phyloP scores from a whole-genome alignment of 2,113 vertebrate species.

The Eleginops maclovinus region DNA sequence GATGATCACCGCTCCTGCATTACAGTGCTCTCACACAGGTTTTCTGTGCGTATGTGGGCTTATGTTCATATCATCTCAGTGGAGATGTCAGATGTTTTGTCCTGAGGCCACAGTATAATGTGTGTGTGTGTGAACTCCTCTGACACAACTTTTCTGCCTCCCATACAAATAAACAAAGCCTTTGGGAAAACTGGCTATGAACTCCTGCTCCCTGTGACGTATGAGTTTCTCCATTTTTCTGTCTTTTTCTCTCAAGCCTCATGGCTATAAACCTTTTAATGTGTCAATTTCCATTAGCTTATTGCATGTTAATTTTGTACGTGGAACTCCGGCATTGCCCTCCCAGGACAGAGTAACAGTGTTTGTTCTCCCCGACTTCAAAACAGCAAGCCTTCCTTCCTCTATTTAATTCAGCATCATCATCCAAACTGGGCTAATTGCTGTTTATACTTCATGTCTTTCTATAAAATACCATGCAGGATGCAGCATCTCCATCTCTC shows the following conservation, averaged over 20 bases:
- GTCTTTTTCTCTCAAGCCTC: conserved; percentile 33
- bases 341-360: conserved; percentile 55
- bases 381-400: conserved; percentile 39
- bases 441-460: conserved; percentile 40
- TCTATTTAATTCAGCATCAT: conserved; percentile 41
- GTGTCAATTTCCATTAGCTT: conserved; percentile 55
- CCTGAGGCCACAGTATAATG: conserved; percentile 45
- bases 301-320: conserved; percentile 42
- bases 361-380: conserved; percentile 48
- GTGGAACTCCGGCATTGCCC: conserved; percentile 56
- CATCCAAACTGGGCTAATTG: conserved; percentile 44
- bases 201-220: conserved; percentile 43
- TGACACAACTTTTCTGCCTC: conserved; percentile 51
- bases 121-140: conserved; percentile 21
- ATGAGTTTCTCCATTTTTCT: background rate
- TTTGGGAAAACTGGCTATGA: conserved; percentile 21
- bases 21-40: conserved; percentile 44
- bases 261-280: conserved; percentile 38
- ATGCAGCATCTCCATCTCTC: conserved; percentile 49
- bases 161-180: conserved; percentile 34
- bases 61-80: conserved; percentile 56
- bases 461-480: conserved; percentile 52
- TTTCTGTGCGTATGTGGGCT: conserved; percentile 53
- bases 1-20: conserved; percentile 49
- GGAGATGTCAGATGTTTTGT: conserved; percentile 64